Percentiles rank a stretch among this genome's conserved stretches.
Conservation (phyloP, 2,113 vertebrate genomes). For the Chauna torquata region DNA sequence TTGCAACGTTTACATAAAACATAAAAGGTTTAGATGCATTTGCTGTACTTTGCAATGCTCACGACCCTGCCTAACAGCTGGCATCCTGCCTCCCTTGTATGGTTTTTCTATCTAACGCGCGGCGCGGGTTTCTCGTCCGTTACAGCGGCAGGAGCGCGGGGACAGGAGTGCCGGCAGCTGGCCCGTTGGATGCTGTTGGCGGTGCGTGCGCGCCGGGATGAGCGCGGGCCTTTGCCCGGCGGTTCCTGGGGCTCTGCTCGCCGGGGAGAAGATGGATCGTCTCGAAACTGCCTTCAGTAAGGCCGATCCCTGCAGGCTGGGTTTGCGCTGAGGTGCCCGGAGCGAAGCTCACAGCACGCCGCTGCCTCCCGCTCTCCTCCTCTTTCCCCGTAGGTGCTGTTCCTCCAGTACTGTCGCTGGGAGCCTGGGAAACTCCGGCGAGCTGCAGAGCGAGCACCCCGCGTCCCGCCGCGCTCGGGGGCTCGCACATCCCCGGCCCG, state of each 20-base stretch:
- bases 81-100: neutral
- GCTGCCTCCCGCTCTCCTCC: neutral
- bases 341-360: neutral
- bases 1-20: neutral
- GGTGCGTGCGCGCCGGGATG: neutral
- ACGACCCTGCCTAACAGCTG: neutral
- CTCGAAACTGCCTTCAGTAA: accelerated
- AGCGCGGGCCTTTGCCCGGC: too few relatives aligned
- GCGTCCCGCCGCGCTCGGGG: too few relatives aligned
- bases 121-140: neutral
- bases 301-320: neutral
- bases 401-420: neutral
- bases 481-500: neutral
- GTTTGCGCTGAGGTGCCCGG: accelerated
- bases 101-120: neutral
- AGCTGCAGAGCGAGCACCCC: too few relatives aligned
- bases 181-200: accelerated
- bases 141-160: accelerated
- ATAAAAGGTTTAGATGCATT: neutral
- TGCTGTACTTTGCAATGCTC: neutral
- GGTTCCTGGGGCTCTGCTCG: neutral
- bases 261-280: neutral
- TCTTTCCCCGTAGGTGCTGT: neutral
- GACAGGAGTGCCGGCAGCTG: neutral
- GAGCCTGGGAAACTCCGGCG: neutral